Evolutionary conservation across 1,140 invertebrate genomes (phyloP).

Genomic region (Scylla paramamosain): DNA sequence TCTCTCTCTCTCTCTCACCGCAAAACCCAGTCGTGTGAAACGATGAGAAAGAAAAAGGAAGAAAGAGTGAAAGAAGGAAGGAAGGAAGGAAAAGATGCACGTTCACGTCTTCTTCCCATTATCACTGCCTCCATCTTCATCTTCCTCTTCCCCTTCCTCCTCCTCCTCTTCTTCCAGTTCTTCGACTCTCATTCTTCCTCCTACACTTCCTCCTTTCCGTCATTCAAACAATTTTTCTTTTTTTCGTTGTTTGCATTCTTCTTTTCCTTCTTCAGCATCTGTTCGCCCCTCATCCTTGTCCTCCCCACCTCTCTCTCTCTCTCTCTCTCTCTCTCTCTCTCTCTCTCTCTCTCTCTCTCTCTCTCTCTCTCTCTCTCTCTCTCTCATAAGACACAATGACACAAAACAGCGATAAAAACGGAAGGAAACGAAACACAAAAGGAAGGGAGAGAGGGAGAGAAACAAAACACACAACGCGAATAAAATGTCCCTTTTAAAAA

Average conservation of each 20-base stretch:
- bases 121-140: not conserved
- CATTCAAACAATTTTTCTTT: too few relatives aligned
- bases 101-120: not conserved
- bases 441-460: too few relatives aligned
- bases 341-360: conserved; percentile 50
- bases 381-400: not conserved
- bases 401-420: not conserved
- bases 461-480: too few relatives aligned
- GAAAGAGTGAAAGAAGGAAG: too few relatives aligned
- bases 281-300: not conserved
- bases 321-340: conserved; percentile 50
- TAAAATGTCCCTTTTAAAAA: too few relatives aligned
- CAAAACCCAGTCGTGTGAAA: not conserved
- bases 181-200: not conserved
- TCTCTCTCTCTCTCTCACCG: not conserved
- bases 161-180: not conserved
- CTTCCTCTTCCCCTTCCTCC: not conserved
- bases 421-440: not conserved
- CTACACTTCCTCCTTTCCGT: not conserved
- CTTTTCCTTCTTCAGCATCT: not conserved
- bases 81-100: not conserved
- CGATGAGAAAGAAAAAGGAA: not conserved
- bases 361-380: not conserved
- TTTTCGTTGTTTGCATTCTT: not conserved
- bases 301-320: conserved; percentile 3